A percentile compares a stretch with the other conserved stretches of the same genome.
These are phyloP conservation scores for Toxotes lorentzi DNA, from an alignment of 2,797 vertebrate genomes.

Conservation along the genomic window DNA sequence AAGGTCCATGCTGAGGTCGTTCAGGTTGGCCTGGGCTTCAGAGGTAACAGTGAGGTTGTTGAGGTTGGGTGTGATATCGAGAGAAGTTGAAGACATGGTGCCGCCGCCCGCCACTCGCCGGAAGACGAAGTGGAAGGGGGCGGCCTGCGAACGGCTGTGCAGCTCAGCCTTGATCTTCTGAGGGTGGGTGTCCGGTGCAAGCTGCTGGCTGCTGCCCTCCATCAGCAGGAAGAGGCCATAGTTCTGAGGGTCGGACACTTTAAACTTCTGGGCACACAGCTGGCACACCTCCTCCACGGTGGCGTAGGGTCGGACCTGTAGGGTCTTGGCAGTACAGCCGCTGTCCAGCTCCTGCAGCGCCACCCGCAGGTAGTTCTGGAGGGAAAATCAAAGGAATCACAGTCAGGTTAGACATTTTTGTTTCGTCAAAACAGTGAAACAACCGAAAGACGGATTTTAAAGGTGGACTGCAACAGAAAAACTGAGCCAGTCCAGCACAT, in stretches of 20 bases:
- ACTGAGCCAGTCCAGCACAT: too few relatives aligned
- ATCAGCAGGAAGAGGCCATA: constrained; percentile 91
- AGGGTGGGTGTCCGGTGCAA: constrained; percentile 92
- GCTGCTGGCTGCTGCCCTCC: constrained; percentile 92
- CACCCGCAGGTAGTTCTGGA: constrained; percentile 95
- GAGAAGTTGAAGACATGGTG: neutral
- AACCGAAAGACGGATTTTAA: neutral
- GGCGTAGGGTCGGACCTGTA: constrained; percentile 89
- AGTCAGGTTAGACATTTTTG: neutral
- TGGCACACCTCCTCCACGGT: constrained; percentile 92
- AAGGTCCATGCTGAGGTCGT: constrained; percentile 23
- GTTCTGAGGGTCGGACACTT: constrained; percentile 86
- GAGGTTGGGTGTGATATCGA: constrained; percentile 22
- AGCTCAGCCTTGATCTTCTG: constrained; percentile 96
- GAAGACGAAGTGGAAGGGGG: constrained; percentile 93
- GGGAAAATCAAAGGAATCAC: neutral
- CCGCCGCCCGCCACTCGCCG: constrained; percentile 81
- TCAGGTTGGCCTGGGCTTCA: constrained; percentile 45
- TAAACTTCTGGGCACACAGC: constrained; percentile 92
- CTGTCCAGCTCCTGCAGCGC: constrained; percentile 91
- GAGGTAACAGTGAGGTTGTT: constrained; percentile 38
- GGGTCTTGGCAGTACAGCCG: constrained; percentile 93
- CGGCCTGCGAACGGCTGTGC: constrained; percentile 88
- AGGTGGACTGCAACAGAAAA: too few relatives aligned
- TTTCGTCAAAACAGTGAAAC: neutral